Percentiles rank a stretch among this genome's conserved stretches.
Conservation (phyloP, 2,113 vertebrate species). For the Chloropsis cyanopogon region DNA sequence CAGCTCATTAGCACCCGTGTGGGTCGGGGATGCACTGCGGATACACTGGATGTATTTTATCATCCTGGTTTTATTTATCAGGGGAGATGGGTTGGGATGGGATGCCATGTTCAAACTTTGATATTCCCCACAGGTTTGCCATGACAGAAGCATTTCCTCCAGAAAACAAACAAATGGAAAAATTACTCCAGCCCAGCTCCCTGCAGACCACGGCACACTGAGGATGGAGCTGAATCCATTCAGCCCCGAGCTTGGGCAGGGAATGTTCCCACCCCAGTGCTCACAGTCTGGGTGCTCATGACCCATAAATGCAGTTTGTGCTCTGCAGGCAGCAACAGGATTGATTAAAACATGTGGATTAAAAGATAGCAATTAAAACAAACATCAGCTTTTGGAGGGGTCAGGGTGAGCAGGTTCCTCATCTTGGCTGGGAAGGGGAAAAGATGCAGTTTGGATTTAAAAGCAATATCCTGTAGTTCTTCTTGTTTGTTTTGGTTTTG, state of each 20-base stretch:
- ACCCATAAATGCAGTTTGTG: not conserved
- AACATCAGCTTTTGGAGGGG: not conserved
- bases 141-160: not conserved
- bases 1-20: not conserved
- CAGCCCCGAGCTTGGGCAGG: accelerated
- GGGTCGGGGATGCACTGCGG: accelerated
- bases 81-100: not conserved
- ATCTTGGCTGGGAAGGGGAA: not conserved
- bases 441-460: not conserved
- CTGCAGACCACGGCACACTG: not conserved
- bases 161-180: not conserved
- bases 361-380: not conserved
- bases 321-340: not conserved
- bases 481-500: too few relatives aligned
- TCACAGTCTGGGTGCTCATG: not conserved
- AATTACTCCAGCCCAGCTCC: not conserved
- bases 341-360: not conserved
- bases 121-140: not conserved
- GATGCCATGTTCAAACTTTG: not conserved
- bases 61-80: not conserved
- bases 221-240: not conserved
- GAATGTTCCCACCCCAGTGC: not conserved
- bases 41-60: not conserved
- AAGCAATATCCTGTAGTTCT: not conserved
- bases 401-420: not conserved